Evolutionary conservation across 1,140 invertebrate genomes (phyloP).

Genomic region (Drosophila orosa): DNA sequence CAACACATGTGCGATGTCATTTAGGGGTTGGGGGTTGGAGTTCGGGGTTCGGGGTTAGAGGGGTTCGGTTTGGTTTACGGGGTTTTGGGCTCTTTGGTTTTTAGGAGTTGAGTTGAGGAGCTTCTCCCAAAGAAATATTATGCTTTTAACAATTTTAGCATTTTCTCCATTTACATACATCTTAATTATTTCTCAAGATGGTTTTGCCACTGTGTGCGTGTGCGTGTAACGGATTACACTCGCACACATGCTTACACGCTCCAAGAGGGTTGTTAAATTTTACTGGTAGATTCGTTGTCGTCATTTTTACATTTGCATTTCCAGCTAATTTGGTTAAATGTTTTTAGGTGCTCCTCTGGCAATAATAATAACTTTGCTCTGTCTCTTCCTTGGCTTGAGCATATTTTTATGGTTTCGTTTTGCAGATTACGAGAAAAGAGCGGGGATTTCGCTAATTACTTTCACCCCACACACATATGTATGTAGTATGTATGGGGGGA

Average conservation of each 20-base stretch:
- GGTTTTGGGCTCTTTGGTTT: conserved; percentile 13
- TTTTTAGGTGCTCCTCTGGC: conserved; percentile 71
- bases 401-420: conserved; percentile 78
- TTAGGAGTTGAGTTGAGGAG: conserved; percentile 42
- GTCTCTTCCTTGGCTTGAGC: conserved; percentile 53
- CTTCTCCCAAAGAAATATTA: conserved; percentile 79
- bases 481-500: conserved; percentile 12
- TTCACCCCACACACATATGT: conserved; percentile 42
- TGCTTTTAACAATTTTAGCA: conserved; percentile 83
- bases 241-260: conserved; percentile 17
- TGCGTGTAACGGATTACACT: conserved; percentile 63
- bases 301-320: conserved; percentile 83
- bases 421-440: conserved; percentile 63
- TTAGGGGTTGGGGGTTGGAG: conserved; percentile 47
- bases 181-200: conserved; percentile 84
- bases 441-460: conserved; percentile 79
- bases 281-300: conserved; percentile 69
- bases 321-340: conserved; percentile 82
- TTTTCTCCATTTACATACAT: conserved; percentile 83
- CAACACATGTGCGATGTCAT: conserved; percentile 79
- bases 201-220: conserved; percentile 56
- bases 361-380: conserved; percentile 79
- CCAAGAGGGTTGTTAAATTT: conserved; percentile 69
- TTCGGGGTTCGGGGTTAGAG: conserved; percentile 9
- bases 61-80: not conserved